Base-by-base conservation (phyloP, 2,888 invertebrate genomes). In the Oscheius sp. region DNA sequence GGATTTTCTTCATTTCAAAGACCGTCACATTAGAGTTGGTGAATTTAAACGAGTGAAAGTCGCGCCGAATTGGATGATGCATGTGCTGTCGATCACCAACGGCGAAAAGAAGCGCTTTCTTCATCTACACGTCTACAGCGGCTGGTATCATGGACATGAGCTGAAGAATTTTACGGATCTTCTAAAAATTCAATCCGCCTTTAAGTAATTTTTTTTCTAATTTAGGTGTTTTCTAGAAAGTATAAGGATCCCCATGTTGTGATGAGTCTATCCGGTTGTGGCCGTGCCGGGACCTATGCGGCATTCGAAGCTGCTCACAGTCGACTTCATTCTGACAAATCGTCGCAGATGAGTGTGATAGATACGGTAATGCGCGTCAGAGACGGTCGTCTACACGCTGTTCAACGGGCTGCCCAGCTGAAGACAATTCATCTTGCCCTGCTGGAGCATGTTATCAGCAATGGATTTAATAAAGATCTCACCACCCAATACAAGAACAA, bases 201-300 rank as follows among this genome's bases (percentile, higher is more conserved):
- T 76, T 26, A 41, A 45, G 64, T 65, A 22, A 0, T 22, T 62
- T 9, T 12, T 36, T 28, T 51, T 28, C 32, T 28, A 12, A 20
- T 38, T 8, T 14, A 30, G 20, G 12, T 62, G 38, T 2, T 36
- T n/a, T n/a, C n/a, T n/a, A 61, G 72, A n/a, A 66, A 69, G 38
- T 79, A 79, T 66, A 14, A 44, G 6, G 36, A 33, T 12, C 70
- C 79, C 6, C 72, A 56, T 24, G 74, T 74, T 36, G 74, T 71
- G 64, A 67, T 79, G 70, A 75, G 75, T 45, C 61, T 75, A 20
- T 73, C 74, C 3, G 79, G 79, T 20, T 73, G 77, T 59, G 79
- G 79, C 38, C 51, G 79, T 44, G 79, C 79, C n/a, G 75, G 77
- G 51, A 77, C 77, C 5, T 79, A 56, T 56, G 79, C 77, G 8